Evolutionary conservation across 2,888 invertebrate genomes (phyloP).

Genomic region (Drosophila stalkeri): DNA sequence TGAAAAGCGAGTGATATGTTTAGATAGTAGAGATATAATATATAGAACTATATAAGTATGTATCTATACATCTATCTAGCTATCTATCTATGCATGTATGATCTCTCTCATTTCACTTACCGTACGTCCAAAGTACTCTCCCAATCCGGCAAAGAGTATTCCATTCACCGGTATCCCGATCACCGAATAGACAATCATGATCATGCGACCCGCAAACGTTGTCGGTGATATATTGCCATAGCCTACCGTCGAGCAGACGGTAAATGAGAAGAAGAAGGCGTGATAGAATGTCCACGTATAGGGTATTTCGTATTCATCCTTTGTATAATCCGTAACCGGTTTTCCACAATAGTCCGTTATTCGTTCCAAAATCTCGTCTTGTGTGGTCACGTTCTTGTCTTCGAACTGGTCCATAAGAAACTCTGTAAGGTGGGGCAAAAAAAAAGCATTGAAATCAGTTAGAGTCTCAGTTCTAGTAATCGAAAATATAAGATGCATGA

Average conservation of each 20-base stretch:
- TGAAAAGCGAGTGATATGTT: constrained; percentile 76
- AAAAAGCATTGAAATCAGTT: neutral
- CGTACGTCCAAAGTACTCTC: constrained; percentile 93
- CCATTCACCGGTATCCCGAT: constrained; percentile 88
- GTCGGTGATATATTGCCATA: constrained; percentile 96
- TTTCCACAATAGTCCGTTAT: constrained; percentile 91
- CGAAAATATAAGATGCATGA: neutral
- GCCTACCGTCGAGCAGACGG: constrained; percentile 96
- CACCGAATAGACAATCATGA: constrained; percentile 95
- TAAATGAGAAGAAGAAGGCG: constrained; percentile 95
- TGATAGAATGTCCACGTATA: constrained; percentile 95
- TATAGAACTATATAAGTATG: neutral
- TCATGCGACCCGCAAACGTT: constrained; percentile 91
- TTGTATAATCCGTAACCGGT: constrained; percentile 89
- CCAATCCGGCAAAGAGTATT: constrained; percentile 91
- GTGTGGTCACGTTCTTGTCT: constrained; percentile 75
- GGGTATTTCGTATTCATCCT: constrained; percentile 87
- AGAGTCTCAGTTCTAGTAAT: neutral
- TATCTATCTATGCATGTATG: neutral
- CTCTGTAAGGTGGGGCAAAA: constrained; percentile 59
- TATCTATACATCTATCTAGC: neutral
- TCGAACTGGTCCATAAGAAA: constrained; percentile 80
- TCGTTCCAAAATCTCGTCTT: constrained; percentile 85
- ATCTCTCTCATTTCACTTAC: constrained; percentile 86
- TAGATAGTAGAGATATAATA: neutral